Percentiles rank a stretch among this genome's conserved stretches.
Conservation (phyloP, 2,113 vertebrate species). For the Psittacula cyanocephala region DNA sequence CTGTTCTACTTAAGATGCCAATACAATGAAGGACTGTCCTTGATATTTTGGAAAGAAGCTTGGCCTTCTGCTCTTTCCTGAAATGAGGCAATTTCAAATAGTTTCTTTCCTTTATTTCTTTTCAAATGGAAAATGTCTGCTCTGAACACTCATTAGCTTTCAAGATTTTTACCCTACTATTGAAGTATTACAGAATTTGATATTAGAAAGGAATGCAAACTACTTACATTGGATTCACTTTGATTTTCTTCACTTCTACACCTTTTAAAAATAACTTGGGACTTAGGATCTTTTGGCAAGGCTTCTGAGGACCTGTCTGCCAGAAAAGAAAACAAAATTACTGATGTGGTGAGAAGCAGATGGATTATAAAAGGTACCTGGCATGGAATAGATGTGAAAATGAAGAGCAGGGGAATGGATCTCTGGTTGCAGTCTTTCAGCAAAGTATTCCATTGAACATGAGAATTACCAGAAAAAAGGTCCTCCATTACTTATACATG, state of each 20-base stretch:
- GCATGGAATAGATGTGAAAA: conserved; percentile 13
- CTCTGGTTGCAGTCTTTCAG: conserved; percentile 12
- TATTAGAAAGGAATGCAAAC: neutral
- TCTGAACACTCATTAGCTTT: neutral
- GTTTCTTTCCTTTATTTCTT: neutral
- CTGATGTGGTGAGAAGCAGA: conserved; percentile 37
- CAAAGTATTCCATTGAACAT: neutral
- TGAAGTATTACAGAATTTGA: neutral
- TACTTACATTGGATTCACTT: conserved; percentile 22
- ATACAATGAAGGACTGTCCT: neutral
- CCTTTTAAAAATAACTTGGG: conserved; percentile 50
- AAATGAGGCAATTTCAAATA: neutral
- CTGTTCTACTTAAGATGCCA: neutral
- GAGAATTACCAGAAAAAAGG: neutral
- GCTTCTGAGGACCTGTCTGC: conserved; percentile 21
- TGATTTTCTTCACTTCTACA: neutral
- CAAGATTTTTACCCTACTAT: neutral
- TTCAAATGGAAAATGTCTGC: conserved; percentile 14
- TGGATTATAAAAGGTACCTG: conserved; percentile 39
- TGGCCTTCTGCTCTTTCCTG: neutral
- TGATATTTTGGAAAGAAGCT: neutral
- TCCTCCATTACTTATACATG: neutral
- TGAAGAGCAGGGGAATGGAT: conserved; percentile 26
- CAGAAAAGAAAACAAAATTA: conserved; percentile 49
- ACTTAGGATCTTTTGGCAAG: conserved; percentile 17